Conservation (phyloP, 1,140 invertebrate genomes). For the Manduca sexta region DNA sequence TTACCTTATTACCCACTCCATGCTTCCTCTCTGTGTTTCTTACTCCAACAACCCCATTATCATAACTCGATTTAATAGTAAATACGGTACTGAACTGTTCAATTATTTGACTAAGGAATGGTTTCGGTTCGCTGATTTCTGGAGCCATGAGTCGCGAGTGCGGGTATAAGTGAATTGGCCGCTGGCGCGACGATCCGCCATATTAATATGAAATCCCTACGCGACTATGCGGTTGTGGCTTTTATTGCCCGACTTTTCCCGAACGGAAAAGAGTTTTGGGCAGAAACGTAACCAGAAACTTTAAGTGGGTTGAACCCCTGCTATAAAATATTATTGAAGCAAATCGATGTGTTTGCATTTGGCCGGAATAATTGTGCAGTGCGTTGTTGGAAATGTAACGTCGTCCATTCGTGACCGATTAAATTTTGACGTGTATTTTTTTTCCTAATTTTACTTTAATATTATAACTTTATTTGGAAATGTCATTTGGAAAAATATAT, state of each 20-base stretch:
- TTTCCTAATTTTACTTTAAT: no score
- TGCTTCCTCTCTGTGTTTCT: no score
- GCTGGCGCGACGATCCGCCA: constrained; percentile 36
- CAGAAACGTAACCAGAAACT: neutral
- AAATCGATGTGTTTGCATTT: no score
- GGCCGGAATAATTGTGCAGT: no score
- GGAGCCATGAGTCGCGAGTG: constrained; percentile 29
- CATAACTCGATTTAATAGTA: no score
- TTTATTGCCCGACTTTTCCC: constrained; percentile 53
- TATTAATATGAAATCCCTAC: constrained; percentile 55
- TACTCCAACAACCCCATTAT: no score
- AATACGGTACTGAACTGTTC: neutral
- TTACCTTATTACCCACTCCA: no score
- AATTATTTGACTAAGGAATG: neutral
- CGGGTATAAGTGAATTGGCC: constrained; percentile 57
- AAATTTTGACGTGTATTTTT: no score
- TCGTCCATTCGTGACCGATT: no score
- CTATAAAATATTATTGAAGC: neutral
- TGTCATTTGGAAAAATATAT: no score
- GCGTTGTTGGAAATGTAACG: no score
- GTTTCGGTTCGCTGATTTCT: constrained; percentile 21
- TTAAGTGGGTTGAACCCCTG: neutral
- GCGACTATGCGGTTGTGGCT: constrained; percentile 35
- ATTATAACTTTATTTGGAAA: no score
- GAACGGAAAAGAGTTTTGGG: constrained; percentile 33